phyloP scores from a whole-genome alignment of 2,888 invertebrate species.

The Eudasyphora cyanicolor region DNA sequence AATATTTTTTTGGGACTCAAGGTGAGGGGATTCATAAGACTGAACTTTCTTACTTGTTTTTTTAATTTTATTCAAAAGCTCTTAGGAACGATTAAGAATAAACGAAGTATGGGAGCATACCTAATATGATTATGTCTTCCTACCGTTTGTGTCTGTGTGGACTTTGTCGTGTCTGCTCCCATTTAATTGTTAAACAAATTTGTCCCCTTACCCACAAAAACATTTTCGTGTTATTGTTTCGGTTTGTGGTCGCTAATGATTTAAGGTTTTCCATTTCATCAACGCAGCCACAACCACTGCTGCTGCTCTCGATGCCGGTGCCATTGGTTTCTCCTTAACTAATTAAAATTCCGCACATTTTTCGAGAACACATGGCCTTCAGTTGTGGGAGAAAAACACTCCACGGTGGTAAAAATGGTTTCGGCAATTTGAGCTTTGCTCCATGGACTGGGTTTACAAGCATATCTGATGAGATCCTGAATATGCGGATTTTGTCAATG shows the following conservation, averaged over 20 bases:
- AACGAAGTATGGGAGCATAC: too few species aligned
- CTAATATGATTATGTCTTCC: too few species aligned
- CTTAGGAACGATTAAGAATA: too few species aligned
- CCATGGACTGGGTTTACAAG: not conserved
- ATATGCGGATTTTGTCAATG: not conserved
- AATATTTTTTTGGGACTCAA: too few species aligned
- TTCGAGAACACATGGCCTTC: not conserved
- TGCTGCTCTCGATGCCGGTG: too few species aligned
- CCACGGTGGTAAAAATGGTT: not conserved
- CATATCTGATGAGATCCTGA: not conserved
- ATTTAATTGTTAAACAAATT: slow-evolving; percentile 40
- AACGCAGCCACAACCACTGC: not conserved
- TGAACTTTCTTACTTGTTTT: too few species aligned
- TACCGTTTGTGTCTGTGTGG: too few species aligned
- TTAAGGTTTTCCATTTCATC: not conserved
- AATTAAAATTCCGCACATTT: slow-evolving; percentile 49
- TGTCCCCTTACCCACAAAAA: not conserved
- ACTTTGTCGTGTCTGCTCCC: not conserved
- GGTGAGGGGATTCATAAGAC: too few species aligned
- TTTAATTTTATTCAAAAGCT: too few species aligned
- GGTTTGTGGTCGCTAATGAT: not conserved
- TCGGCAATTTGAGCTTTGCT: not conserved
- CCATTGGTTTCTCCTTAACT: not conserved
- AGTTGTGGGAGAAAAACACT: too few species aligned
- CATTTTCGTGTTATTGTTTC: not conserved